Evolutionary conservation across 2,888 invertebrate species (phyloP).

Genomic region (Hirtodrosophila confusa): DNA sequence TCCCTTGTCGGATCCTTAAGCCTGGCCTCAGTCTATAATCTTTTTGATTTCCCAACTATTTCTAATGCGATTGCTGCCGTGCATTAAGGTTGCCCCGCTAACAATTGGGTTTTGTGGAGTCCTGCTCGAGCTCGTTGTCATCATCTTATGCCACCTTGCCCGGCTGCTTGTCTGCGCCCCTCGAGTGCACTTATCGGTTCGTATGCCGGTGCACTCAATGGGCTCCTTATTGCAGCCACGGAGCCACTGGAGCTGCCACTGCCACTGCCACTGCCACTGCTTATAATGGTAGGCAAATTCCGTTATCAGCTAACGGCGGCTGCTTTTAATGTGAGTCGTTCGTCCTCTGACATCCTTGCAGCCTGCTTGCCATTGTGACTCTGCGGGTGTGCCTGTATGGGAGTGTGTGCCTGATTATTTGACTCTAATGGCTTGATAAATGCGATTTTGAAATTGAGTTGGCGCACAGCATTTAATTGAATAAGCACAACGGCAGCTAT

Average conservation of each 20-base stretch:
- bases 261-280: constrained; percentile 38
- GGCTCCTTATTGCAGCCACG: constrained; percentile 53
- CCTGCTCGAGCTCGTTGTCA: constrained; percentile 46
- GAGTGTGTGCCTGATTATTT: constrained; percentile 65
- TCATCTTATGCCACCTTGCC: constrained; percentile 62
- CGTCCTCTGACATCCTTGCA: constrained; percentile 26
- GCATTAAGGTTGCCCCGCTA: constrained; percentile 48
- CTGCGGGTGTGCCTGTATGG: constrained; percentile 4
- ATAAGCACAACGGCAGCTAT: constrained; percentile 69
- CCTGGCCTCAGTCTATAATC: constrained; percentile 52
- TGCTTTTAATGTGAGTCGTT: constrained; percentile 68
- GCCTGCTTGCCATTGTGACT: constrained; percentile 23
- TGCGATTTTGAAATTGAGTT: constrained; percentile 79
- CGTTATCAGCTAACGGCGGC: constrained; percentile 74
- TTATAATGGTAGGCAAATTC: constrained; percentile 80
- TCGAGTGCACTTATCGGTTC: constrained; percentile 66
- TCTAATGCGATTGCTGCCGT: constrained; percentile 77
- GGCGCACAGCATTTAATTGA: constrained; percentile 76
- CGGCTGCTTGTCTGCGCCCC: constrained; percentile 41
- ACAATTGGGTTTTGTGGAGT: constrained; percentile 64
- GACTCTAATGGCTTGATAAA: constrained; percentile 83
- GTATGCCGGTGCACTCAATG: constrained; percentile 50
- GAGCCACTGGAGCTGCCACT: constrained; percentile 16
- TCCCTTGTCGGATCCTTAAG: neutral
- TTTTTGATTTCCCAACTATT: constrained; percentile 79